Conservation (phyloP, 2,113 vertebrate genomes). For the Australoheros scitulus region DNA sequence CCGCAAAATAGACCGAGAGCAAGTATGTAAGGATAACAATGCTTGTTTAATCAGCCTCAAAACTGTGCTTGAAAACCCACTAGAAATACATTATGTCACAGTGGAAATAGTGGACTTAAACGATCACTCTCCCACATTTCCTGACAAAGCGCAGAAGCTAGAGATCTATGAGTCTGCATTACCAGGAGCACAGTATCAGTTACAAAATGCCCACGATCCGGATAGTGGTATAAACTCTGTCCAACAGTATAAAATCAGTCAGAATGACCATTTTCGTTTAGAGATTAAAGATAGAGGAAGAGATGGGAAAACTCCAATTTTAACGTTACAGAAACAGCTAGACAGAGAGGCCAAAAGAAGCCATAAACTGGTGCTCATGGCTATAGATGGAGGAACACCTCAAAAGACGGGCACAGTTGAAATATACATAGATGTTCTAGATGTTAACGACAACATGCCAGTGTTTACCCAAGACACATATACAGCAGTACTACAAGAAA, state of each 20-base stretch:
- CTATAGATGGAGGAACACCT: constrained; percentile 75
- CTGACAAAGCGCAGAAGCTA: constrained; percentile 55
- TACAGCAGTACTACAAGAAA: constrained; percentile 52
- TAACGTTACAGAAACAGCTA: constrained; percentile 70
- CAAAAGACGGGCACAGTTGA: constrained; percentile 59
- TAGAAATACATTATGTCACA: constrained; percentile 83
- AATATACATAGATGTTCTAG: constrained; percentile 66
- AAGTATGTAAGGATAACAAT: constrained; percentile 56
- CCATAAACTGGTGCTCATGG: constrained; percentile 63
- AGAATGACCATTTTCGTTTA: constrained; percentile 71
- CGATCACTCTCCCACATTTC: constrained; percentile 80
- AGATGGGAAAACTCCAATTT: constrained; percentile 65
- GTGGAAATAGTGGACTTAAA: constrained; percentile 83
- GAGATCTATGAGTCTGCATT: constrained; percentile 64
- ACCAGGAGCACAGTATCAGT: constrained; percentile 75
- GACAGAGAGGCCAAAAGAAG: constrained; percentile 66
- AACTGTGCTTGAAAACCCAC: constrained; percentile 73
- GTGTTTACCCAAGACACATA: constrained; percentile 69
- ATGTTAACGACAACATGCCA: constrained; percentile 78
- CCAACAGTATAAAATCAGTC: constrained; percentile 75
- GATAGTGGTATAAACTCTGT: constrained; percentile 76
- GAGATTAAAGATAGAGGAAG: constrained; percentile 65
- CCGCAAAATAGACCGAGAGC: constrained; percentile 64
- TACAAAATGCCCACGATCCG: constrained; percentile 77
- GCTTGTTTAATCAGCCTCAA: constrained; percentile 69